A percentile compares a stretch with the other conserved stretches of the same genome.
Evolutionary conservation across 2,113 vertebrate species (phyloP).

Genomic region (Lampris megalopsis): DNA sequence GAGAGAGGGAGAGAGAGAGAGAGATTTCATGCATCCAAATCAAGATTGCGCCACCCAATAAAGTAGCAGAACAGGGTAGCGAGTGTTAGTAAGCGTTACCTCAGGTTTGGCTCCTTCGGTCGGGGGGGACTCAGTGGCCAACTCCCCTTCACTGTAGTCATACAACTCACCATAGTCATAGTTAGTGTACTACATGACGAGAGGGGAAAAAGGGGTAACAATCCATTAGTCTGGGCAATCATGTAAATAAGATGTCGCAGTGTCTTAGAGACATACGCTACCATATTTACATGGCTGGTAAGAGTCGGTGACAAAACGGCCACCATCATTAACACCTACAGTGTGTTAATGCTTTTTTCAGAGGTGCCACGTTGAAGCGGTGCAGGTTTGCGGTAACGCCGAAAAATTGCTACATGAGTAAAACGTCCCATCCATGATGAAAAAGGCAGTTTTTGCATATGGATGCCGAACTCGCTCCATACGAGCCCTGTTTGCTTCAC

Average conservation of each 20-base stretch:
- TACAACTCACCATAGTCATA: conserved; percentile 92
- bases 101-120: conserved; percentile 86
- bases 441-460: conserved; percentile 17
- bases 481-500: neutral
- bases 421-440: conserved; percentile 43
- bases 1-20: conserved; percentile 36
- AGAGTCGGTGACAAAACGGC: neutral
- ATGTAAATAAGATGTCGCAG: conserved; percentile 57
- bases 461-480: conserved; percentile 18
- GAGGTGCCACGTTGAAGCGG: conserved; percentile 14
- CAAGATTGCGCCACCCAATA: conserved; percentile 16
- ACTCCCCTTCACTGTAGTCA: conserved; percentile 91
- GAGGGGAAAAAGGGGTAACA: conserved; percentile 56
- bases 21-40: conserved; percentile 26
- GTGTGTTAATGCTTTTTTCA: conserved; percentile 34
- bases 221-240: conserved; percentile 72
- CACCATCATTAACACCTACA: neutral
- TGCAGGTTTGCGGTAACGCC: neutral
- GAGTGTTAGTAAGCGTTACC: conserved; percentile 82
- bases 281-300: conserved; percentile 64
- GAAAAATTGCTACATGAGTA: neutral
- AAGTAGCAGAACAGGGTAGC: neutral
- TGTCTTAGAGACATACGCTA: conserved; percentile 38
- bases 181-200: conserved; percentile 88
- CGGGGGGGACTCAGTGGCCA: conserved; percentile 86